Conservation (phyloP, 2,888 invertebrate species). For the Agonum fuliginosum region DNA sequence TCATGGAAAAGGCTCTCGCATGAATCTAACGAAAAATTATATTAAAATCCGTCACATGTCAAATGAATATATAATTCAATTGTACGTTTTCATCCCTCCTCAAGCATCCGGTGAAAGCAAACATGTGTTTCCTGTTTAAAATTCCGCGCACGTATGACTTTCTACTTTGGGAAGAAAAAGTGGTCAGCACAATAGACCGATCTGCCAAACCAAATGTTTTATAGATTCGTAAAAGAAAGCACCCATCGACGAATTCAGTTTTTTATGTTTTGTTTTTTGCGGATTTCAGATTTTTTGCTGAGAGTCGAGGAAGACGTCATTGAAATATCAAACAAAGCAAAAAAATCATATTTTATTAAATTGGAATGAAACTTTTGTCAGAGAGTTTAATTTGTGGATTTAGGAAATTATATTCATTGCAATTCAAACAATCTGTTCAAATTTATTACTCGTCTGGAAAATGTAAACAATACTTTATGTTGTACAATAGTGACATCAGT, state of each 20-base stretch:
- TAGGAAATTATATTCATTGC: not conserved
- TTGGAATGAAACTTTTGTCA: not conserved
- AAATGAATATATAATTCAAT: conserved; percentile 45
- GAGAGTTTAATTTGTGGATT: not conserved
- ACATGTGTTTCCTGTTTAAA: conserved; percentile 17
- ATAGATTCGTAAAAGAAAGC: conserved; percentile 41
- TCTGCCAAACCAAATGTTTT: conserved; percentile 18
- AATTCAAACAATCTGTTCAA: too few species aligned
- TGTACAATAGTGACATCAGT: too few species aligned
- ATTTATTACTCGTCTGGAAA: too few species aligned
- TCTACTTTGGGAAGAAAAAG: conserved; percentile 10
- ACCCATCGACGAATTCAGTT: not conserved
- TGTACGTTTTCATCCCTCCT: not conserved
- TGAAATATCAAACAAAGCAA: conserved; percentile 2
- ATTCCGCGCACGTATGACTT: conserved; percentile 10
- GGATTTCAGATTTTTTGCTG: conserved; percentile 25
- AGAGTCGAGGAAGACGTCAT: conserved; percentile 2
- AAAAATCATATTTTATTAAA: conserved; percentile 20
- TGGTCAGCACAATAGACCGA: conserved; percentile 27
- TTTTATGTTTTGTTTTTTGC: conserved; percentile 20
- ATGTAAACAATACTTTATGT: too few species aligned
- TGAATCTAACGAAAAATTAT: not conserved
- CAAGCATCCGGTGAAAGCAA: not conserved
- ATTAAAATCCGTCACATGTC: conserved; percentile 19
- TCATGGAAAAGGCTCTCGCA: not conserved